A percentile compares a stretch with the other conserved stretches of the same genome.
Evolutionary conservation across 2,797 vertebrate species (phyloP).

Genomic region (Pteronotus mesoamericanus): DNA sequence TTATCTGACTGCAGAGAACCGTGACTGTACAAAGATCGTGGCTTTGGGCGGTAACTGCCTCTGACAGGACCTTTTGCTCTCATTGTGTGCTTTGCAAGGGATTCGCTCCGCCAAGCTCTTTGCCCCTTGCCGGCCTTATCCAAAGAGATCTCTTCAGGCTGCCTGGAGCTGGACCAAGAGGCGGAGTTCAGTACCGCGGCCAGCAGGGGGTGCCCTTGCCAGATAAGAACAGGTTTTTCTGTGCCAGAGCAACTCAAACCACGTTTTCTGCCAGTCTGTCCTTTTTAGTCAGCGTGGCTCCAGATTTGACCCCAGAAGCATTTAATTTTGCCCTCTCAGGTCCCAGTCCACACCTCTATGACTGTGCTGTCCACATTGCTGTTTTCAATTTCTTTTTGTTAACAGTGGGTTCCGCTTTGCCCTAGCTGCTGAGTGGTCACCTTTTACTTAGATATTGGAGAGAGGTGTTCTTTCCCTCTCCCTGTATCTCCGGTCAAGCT

Average conservation of each 20-base stretch:
- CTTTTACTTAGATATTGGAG: slow-evolving; percentile 47
- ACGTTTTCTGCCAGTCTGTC: neutral
- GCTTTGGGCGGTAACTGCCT: slow-evolving; percentile 15
- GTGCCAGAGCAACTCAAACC: neutral
- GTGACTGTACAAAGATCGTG: neutral
- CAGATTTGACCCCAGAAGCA: slow-evolving; percentile 14
- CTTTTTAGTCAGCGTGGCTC: slow-evolving; percentile 11
- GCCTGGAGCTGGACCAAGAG: slow-evolving; percentile 34
- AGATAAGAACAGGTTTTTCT: slow-evolving; percentile 58
- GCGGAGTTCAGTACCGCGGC: slow-evolving; percentile 51
- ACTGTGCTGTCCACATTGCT: neutral
- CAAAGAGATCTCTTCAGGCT: neutral
- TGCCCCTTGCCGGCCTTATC: neutral
- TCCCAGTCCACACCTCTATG: neutral
- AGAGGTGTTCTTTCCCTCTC: slow-evolving; percentile 51
- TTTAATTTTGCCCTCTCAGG: slow-evolving; percentile 7
- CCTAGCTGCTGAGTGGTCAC: slow-evolving; percentile 40
- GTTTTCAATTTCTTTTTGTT: slow-evolving; percentile 30
- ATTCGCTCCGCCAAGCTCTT: neutral
- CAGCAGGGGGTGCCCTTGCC: slow-evolving; percentile 76
- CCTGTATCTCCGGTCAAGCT: slow-evolving; percentile 64
- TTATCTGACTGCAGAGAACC: neutral
- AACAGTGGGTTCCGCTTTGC: slow-evolving; percentile 54
- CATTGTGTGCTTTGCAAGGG: slow-evolving; percentile 31
- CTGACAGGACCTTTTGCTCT: neutral